Evolutionary conservation across 1,140 invertebrate genomes (phyloP), one percentile per base, ranked within the genome.

Genomic region (Drosophila kohkoa): DNA sequence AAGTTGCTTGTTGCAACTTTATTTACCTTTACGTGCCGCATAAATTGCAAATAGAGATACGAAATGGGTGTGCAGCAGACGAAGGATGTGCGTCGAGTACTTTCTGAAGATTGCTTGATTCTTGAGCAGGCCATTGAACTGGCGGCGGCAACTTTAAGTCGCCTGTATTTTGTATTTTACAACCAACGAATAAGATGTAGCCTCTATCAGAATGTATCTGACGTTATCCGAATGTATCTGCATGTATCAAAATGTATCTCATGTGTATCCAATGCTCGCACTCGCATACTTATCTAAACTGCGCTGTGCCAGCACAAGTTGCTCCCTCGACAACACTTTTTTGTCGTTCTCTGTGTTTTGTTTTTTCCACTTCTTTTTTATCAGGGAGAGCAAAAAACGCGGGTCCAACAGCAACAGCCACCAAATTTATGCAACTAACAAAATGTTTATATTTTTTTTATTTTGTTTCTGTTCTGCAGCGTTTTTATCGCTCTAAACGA

Each of bases 351-450:
- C 35, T 38, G 35, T 16, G 43, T 10, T 30, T 25, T 3, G 20
- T 25, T 25, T 25, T 25, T 25, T 25, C 20, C 20, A 25, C 20
- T 25, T 25, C 20, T 25, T 4, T 70, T 57, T 72, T 72, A 65
- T 72, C 69, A n/a, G 65, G 25, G 15, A 15, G n/a, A 10, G n/a
- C 41, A 11, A 65, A 64, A 71, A 60, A 71, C 81, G 82, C 75
- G 74, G 46, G 48, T 57, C 32, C 70, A n/a, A 74, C 62, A 67
- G 46, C 68, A 49, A 57, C 32, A 64, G 25, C 54, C 64, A 67
- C 69, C 32, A 79, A 89, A 89, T 88, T 89, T 89, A 88, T 88
- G 81, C 85, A 89, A 89, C 85, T 81, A 88, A 79, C 81, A 80
- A 88, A 81, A 89, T 88, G 71, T 25, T 25, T 25, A 25, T 25